phyloP scores from a whole-genome alignment of 2,113 vertebrate species.

The Nipponia nippon region DNA sequence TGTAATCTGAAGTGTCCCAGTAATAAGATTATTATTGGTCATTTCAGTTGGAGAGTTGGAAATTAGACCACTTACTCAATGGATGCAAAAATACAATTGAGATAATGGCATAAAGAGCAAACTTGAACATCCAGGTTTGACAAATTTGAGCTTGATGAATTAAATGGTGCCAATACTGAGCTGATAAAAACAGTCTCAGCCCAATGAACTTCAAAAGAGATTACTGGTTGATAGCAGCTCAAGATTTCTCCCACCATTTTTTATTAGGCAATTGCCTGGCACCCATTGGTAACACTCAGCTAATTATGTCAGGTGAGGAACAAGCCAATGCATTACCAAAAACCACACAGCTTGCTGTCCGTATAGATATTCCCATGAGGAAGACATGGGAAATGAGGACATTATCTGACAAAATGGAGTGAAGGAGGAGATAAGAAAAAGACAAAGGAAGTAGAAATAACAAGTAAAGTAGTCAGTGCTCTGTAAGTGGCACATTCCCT shows the following conservation, averaged over 20 bases:
- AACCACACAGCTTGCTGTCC: background rate
- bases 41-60: background rate
- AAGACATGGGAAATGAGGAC: background rate
- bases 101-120: background rate
- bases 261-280: background rate
- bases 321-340: background rate
- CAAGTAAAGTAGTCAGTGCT: background rate
- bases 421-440: background rate
- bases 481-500: background rate
- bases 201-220: background rate
- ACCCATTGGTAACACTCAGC: background rate
- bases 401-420: background rate
- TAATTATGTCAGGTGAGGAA: background rate
- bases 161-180: background rate
- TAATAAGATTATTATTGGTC: background rate
- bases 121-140: background rate
- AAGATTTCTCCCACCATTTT: background rate
- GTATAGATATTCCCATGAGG: background rate
- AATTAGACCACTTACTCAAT: background rate
- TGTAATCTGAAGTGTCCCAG: background rate
- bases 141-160: background rate
- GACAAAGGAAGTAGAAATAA: background rate
- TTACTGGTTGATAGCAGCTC: background rate
- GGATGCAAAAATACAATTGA: background rate
- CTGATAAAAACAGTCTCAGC: background rate